phyloP scores from a whole-genome alignment of 2,113 vertebrate species.

The Strix aluco region DNA sequence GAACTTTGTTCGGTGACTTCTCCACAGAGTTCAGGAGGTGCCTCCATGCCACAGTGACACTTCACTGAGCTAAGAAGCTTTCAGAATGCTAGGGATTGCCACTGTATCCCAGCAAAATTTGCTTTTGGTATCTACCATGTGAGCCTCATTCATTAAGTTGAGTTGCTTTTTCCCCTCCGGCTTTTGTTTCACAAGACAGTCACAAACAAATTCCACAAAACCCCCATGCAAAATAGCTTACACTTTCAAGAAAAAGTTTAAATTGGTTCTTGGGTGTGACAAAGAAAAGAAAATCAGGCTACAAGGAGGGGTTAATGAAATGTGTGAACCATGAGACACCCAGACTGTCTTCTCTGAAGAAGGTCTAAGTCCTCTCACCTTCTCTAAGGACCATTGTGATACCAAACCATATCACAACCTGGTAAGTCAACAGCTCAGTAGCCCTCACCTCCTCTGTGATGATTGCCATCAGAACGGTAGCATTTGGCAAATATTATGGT shows the following conservation, averaged over 20 bases:
- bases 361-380: not conserved
- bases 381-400: not conserved
- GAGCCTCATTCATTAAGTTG: not conserved
- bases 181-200: not conserved
- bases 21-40: not conserved
- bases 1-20: not conserved
- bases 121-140: not conserved
- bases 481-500: not conserved
- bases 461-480: not conserved
- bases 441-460: not conserved
- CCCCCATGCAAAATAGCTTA: not conserved
- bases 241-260: not conserved
- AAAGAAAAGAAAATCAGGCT: not conserved
- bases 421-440: not conserved
- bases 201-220: not conserved
- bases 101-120: not conserved
- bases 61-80: not conserved
- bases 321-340: not conserved
- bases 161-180: not conserved
- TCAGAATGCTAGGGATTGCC: not conserved
- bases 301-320: not conserved
- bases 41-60: not conserved
- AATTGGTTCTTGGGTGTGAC: not conserved
- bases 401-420: not conserved
- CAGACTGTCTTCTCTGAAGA: not conserved